Percentiles rank a stretch among this genome's conserved stretches.
These are phyloP conservation scores for Arbacia lixula DNA, from an alignment of 53 echinoderm and acorn worm genomes.

Conservation along the genomic window DNA sequence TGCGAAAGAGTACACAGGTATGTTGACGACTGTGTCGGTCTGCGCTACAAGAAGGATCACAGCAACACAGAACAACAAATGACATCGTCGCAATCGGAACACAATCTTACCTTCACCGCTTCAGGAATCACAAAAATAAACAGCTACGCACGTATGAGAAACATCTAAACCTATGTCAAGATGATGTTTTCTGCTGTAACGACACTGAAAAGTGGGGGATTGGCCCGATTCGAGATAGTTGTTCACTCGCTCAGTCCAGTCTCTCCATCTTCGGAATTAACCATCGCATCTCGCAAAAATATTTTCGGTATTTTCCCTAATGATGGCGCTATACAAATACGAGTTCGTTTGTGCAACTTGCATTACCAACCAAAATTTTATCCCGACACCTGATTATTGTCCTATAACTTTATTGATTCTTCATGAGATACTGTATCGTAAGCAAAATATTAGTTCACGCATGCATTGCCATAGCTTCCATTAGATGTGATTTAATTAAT, in stretches of 20 bases:
- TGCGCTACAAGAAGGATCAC: constrained; percentile 28
- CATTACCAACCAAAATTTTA: no score
- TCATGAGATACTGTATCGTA: no score
- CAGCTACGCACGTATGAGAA: constrained; percentile 21
- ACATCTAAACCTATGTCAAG: constrained; percentile 31
- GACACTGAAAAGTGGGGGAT: constrained; percentile 10
- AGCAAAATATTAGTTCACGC: no score
- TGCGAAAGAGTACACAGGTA: no score
- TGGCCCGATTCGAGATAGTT: constrained; percentile 11
- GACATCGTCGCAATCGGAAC: neutral
- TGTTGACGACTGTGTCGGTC: no score
- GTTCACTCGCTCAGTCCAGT: neutral
- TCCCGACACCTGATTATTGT: no score
- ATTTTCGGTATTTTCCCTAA: neutral
- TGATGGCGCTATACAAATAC: constrained; percentile 36
- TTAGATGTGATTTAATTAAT: no score
- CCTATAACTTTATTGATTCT: no score
- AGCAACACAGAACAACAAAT: constrained; percentile 54
- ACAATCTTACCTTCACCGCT: constrained; percentile 36
- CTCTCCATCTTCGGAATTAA: constrained; percentile 26
- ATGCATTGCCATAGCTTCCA: no score
- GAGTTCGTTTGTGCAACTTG: no score
- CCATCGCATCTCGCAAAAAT: neutral
- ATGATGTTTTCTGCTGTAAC: neutral
- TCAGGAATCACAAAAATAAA: constrained; percentile 45